Percentiles rank a stretch among this genome's conserved stretches.
Evolutionary conservation across 2,113 vertebrate genomes (phyloP).

Genomic region (Oplegnathus fasciatus): DNA sequence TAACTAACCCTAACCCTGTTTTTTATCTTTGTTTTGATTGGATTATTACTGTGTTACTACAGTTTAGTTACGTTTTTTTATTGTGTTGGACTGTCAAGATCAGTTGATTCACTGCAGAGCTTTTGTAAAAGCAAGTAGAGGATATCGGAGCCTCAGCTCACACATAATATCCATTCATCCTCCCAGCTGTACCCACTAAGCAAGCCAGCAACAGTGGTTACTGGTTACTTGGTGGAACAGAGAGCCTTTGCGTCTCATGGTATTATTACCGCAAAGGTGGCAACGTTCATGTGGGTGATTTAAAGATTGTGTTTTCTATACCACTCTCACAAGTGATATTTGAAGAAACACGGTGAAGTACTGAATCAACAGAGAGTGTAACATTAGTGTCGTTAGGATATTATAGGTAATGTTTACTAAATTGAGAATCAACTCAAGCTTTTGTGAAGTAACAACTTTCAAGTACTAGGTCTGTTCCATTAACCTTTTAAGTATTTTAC

Average conservation of each 20-base stretch:
- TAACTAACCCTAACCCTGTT: no score
- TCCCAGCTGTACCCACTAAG: neutral
- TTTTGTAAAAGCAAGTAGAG: neutral
- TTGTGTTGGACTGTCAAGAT: neutral
- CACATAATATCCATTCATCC: no score
- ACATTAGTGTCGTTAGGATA: neutral
- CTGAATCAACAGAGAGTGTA: neutral
- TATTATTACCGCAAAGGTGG: neutral
- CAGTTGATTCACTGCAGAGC: neutral
- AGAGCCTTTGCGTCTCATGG: neutral
- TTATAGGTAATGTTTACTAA: neutral
- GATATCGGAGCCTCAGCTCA: neutral
- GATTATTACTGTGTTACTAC: neutral
- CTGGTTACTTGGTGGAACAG: neutral
- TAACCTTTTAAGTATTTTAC: neutral
- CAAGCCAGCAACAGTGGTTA: neutral
- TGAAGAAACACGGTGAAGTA: neutral
- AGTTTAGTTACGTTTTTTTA: neutral
- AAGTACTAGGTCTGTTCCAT: neutral
- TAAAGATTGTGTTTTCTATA: neutral
- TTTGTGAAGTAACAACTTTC: neutral
- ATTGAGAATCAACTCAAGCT: neutral
- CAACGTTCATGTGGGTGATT: neutral
- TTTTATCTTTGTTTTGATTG: no score
- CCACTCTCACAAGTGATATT: neutral